Base-by-base conservation (phyloP, 2,888 invertebrate genomes). In the Nomada fucata region DNA sequence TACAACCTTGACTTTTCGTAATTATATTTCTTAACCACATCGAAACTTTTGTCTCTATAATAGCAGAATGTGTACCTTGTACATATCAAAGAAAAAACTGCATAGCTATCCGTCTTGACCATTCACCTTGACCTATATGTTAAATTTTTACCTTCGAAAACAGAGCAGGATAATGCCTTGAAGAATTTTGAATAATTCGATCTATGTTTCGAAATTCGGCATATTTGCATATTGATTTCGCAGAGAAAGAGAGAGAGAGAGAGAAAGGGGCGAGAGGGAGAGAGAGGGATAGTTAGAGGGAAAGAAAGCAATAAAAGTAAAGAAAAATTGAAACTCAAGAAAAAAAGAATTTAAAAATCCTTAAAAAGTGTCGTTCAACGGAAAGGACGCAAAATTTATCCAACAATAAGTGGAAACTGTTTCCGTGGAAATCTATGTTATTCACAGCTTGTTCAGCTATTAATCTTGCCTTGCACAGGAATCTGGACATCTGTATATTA, bases 381-480 rank as follows among this genome's bases (percentile, higher is more conserved):
- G 36, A 36, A 36, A 36, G 36, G 36, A 7, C 1, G 10, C 18
- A 18, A 10, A 50, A 13, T 13, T 42, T n/a, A 29, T 15, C 5
- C 5, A 7, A 7, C 44, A n/a, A n/a, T 57, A 9, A 10, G 13
- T 26, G 23, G 4, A 23, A 2, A 20, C 13, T 9, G 13, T 23
- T 57, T 57, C 23, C 13, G 13, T 20, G 20, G 29, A 15, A 42
- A 74, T 36, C n/a, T 68, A 50, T 29, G 50, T 44, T 3, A 36
- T 18, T 42, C 13, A 10, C 44, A 52, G 42, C 61, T 11, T n/a
- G 53, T 36, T 4, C n/a, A 11, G 50, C 29, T 50, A 76, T 81
- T 76, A 83, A 83, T 81, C 47, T 65, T 53, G 52, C 15, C 52
- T 68, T 65, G 42, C 74, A 26, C 63, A 47, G 20, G 63, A 75